Percentiles rank a stretch among this genome's conserved stretches.
phyloP scores from a whole-genome alignment of 2,797 vertebrate species.

The Mus caroli region DNA sequence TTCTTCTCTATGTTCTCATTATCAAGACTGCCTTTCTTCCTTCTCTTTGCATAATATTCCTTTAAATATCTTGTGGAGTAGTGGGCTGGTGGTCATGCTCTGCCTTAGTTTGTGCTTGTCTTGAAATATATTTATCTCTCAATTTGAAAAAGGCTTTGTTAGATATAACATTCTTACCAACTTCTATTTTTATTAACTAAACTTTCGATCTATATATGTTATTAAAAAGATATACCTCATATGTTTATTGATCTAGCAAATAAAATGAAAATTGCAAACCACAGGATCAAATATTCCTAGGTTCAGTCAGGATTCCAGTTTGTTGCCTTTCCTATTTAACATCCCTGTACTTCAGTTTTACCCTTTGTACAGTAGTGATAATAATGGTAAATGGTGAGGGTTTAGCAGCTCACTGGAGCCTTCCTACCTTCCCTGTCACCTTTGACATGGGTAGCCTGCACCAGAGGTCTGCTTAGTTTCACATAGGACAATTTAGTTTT shows the following conservation, averaged over 20 bases:
- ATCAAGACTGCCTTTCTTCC: background rate
- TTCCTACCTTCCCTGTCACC: background rate
- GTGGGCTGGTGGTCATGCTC: background rate
- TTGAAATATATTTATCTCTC: background rate
- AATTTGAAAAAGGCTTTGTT: background rate
- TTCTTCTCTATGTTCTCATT: background rate
- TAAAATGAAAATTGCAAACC: constrained; percentile 20
- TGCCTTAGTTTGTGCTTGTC: background rate
- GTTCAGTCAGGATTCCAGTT: background rate
- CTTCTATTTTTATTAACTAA: background rate
- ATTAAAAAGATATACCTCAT: background rate
- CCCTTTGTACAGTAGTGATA: background rate
- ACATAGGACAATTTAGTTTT: constrained; percentile 26
- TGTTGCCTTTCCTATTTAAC: background rate
- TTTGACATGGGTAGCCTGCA: background rate
- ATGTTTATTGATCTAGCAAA: background rate
- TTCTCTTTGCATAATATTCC: background rate
- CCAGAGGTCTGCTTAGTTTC: constrained; percentile 11
- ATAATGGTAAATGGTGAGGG: background rate
- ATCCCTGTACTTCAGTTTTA: background rate
- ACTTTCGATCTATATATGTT: background rate
- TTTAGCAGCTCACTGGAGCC: background rate
- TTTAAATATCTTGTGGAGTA: background rate
- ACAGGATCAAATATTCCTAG: background rate
- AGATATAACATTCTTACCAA: background rate